phyloP scores from a whole-genome alignment of 2,888 invertebrate species.

The Zelleria hepariella region DNA sequence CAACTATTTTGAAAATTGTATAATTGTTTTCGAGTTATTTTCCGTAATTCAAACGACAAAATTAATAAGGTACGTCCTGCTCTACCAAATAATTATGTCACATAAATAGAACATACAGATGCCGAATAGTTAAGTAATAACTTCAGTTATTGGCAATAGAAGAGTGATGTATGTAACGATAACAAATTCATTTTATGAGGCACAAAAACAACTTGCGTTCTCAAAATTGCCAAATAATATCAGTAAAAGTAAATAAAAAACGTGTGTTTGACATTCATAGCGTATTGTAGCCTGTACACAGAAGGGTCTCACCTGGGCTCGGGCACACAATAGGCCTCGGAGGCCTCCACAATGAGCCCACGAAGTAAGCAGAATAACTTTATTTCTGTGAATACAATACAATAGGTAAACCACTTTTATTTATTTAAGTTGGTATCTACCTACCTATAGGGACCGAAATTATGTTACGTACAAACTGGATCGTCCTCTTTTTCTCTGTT shows the following conservation, averaged over 20 bases:
- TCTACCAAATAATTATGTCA: too few species aligned
- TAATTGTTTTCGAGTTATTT: too few species aligned
- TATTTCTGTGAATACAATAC: constrained; percentile 66
- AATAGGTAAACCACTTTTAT: constrained; percentile 66
- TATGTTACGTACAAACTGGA: background rate
- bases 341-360: constrained; percentile 49
- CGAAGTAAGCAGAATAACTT: constrained; percentile 65
- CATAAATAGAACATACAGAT: too few species aligned
- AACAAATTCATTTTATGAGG: background rate
- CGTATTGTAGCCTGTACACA: constrained; percentile 48
- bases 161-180: too few species aligned
- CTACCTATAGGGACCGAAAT: background rate
- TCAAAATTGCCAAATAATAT: constrained; percentile 23
- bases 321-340: constrained; percentile 33
- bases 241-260: constrained; percentile 49
- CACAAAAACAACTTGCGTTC: background rate
- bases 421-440: constrained; percentile 24
- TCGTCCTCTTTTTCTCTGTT: too few species aligned
- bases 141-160: too few species aligned
- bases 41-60: too few species aligned
- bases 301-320: constrained; percentile 52
- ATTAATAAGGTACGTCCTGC: too few species aligned
- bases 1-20: too few species aligned
- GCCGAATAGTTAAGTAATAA: too few species aligned
- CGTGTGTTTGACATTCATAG: constrained; percentile 65